These are phyloP conservation scores for Mycteria americana DNA, from an alignment of 2,797 vertebrate species.

Conservation along the genomic window DNA sequence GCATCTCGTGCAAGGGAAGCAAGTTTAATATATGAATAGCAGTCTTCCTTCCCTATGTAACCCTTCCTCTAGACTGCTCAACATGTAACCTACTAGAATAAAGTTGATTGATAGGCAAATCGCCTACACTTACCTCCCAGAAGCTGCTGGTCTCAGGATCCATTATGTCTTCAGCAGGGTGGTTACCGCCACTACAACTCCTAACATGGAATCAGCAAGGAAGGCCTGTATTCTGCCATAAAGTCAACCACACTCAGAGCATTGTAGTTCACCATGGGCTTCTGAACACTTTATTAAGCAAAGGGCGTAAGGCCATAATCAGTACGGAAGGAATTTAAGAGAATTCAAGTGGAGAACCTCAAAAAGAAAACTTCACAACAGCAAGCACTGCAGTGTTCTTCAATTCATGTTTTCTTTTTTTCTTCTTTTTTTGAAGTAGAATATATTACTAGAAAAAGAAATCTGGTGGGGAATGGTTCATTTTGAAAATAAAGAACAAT, in stretches of 20 bases:
- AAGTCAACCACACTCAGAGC: neutral
- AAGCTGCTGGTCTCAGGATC: neutral
- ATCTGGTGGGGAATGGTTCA: neutral
- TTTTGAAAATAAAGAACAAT: slow-evolving; percentile 18
- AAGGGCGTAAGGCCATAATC: neutral
- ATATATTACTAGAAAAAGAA: neutral
- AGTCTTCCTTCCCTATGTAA: neutral
- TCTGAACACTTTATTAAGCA: neutral
- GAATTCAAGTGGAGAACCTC: neutral
- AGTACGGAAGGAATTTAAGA: neutral
- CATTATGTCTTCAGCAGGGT: neutral
- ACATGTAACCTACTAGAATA: neutral
- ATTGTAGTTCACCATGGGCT: neutral
- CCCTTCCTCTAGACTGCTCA: neutral
- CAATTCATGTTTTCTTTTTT: neutral
- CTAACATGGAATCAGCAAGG: neutral
- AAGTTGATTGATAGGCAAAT: neutral
- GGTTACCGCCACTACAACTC: neutral
- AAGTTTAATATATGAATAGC: neutral
- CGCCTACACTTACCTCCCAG: neutral
- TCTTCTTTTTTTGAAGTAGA: neutral
- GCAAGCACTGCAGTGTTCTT: neutral
- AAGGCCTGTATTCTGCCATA: neutral
- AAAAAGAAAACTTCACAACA: neutral
- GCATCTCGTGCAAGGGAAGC: neutral